Percentiles rank a stretch among this genome's conserved stretches.
phyloP scores from a whole-genome alignment of 1,140 invertebrate species.

The Zaprionus camerounensis region DNA sequence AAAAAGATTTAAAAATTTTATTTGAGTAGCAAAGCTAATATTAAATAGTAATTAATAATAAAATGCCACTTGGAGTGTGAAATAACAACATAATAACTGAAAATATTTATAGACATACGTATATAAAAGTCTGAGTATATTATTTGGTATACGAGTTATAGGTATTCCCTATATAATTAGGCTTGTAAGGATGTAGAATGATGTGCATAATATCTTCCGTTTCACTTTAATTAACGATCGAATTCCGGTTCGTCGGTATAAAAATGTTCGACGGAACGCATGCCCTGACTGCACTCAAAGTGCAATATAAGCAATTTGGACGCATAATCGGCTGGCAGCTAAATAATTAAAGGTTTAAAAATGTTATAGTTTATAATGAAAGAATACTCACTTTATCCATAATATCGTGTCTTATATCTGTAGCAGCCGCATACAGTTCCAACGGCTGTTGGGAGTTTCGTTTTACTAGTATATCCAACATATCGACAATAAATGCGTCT shows the following conservation, averaged over 20 bases:
- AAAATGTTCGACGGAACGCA: constrained; percentile 52
- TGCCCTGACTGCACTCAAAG: constrained; percentile 72
- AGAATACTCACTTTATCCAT: constrained; percentile 63
- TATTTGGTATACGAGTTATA: constrained; percentile 40
- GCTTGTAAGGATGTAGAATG: constrained; percentile 22
- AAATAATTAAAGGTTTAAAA: neutral
- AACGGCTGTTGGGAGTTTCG: constrained; percentile 46
- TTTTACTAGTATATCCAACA: constrained; percentile 41
- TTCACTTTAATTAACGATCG: constrained; percentile 50
- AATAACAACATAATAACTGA: constrained; percentile 28
- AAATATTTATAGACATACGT: constrained; percentile 18
- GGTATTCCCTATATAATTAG: constrained; percentile 8
- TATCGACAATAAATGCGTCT: constrained; percentile 58
- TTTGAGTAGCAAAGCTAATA: constrained; percentile 31
- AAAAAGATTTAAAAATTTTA: constrained; percentile 30
- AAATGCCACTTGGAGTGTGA: constrained; percentile 42
- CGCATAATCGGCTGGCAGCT: constrained; percentile 57
- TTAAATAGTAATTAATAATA: constrained; percentile 10
- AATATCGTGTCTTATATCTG: constrained; percentile 68
- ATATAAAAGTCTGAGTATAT: constrained; percentile 39
- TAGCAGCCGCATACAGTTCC: constrained; percentile 64
- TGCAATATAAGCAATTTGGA: constrained; percentile 53
- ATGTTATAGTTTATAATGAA: neutral
- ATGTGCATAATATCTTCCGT: constrained; percentile 24
- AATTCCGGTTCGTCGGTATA: constrained; percentile 71